Base-by-base conservation (phyloP, 2,797 vertebrate species). In the Ceryle rudis region DNA sequence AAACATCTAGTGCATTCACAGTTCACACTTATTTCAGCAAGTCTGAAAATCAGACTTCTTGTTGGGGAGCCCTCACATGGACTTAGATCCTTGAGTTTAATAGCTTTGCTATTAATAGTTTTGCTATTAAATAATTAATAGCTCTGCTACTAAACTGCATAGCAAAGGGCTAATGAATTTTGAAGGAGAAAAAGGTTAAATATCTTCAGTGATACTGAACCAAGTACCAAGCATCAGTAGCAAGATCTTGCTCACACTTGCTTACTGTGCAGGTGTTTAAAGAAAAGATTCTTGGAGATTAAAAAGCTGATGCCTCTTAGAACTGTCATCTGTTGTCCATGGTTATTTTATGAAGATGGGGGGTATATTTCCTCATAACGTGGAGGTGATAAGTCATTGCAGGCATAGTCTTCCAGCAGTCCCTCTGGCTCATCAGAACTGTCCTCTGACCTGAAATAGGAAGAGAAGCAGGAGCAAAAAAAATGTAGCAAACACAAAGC, bases 341-440 rank as follows among this genome's bases (percentile, higher is more conserved):
- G 11, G 28, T 55, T 62, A 57, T 46, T 82, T 93, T 60, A 79
- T 37, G 29, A 89, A 87, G 96, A 85, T 18, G 83, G 33, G 18
- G 96, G 91, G 25, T 97, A 97, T 92, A 98, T 95, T 79, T 98
- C 98, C 67, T 98, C 98, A 9, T 98, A 98, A 44, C 81, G 96
- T 18, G 98, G 98, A 84, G 98, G 97, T 58, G 94, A 91, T 62
- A 97, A 74, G 37, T 91, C 41, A 51, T 51, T 47, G 62, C 5
- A 10, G n/a, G 44, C 5, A 8, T 86, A 95, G 6, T 91, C 86
- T 91, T 94, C 94, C 41, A 47, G 57, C 14, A 49, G 58, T 41
- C 85, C 97, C 80, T 92, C 94, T 54, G 86, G 75, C 25, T 72
- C 94, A 52, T 86, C 64, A 54, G 81, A 88, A 22, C 57, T 89